Evolutionary conservation across 2,113 vertebrate species (phyloP), one percentile per base, ranked within the genome.

Genomic region (Mugil cephalus): DNA sequence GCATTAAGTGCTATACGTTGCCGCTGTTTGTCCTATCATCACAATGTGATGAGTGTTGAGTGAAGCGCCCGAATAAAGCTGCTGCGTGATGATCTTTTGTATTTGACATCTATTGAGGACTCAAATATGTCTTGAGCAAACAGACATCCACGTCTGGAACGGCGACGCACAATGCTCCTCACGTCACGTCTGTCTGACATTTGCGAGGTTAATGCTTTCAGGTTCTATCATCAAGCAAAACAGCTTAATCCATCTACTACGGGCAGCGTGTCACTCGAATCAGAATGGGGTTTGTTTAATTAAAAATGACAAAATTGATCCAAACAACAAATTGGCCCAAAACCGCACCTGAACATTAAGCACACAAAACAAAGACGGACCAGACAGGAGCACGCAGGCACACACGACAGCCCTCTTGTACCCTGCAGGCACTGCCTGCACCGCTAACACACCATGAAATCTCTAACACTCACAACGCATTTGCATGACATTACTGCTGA

Each of bases 401-500:
- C 15, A 63, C 46, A 38, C n/a, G 3, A 36, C 10, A 14, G 30
- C 69, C 56, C 21, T 40, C 15, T 43, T 52, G 30, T 66, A 1
- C 48, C 74, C 80, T 47, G 18, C 55, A 83, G 77, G 72, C 72
- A 38, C 21, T 30, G 42, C 18, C 50, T 70, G 64, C 67, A 73
- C 68, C 61, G 69, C 77, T 63, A 87, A 77, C 66, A 47, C 79
- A 66, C 60, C 71, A 85, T 82, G 51, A 86, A 88, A 77, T 84
- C 77, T 83, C 69, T 36, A 70, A 82, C 74, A 68, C 69, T 81
- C 73, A 61, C 75, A 76, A 67, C 45, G 69, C 77, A 91, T 87
- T 90, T 86, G 56, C 86, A 88, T 87, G 66, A 69, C 81, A 76
- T 89, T 84, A 80, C 42, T 0, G n/a, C 68, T 80, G 68, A 80